Evolutionary conservation across 92 coral and sea anemone genomes (phyloP).

Genomic region (Diadumene lineata): DNA sequence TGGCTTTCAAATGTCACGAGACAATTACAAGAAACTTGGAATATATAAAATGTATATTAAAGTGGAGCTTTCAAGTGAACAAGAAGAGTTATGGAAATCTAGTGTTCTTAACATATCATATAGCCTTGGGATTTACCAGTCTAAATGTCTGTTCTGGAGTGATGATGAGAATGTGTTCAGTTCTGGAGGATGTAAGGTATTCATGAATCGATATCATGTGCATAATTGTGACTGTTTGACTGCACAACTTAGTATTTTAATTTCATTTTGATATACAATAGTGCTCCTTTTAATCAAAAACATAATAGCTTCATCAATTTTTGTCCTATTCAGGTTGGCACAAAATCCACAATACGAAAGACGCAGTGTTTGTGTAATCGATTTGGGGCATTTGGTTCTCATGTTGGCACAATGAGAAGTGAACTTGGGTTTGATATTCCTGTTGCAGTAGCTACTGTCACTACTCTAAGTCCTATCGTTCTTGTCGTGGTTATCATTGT

Average conservation of each 20-base stretch:
- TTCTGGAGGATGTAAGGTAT: conserved; percentile 62
- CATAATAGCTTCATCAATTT: not conserved
- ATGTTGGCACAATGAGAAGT: conserved; percentile 45
- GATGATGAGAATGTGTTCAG: conserved; percentile 54
- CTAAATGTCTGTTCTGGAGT: conserved; percentile 78
- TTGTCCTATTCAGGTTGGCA: conserved; percentile 57
- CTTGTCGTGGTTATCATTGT: conserved; percentile 55
- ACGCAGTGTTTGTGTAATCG: conserved; percentile 72
- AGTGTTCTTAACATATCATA: conserved; percentile 50
- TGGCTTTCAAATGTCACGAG: conserved; percentile 19
- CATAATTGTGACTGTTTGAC: no score
- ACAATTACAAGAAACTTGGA: conserved; percentile 13
- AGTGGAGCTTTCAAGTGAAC: conserved; percentile 20
- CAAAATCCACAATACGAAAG: conserved; percentile 33
- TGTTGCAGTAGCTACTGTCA: conserved; percentile 21
- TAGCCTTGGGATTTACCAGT: conserved; percentile 62
- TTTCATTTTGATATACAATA: no score
- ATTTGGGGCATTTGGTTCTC: conserved; percentile 77
- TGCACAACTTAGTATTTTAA: no score
- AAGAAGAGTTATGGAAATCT: conserved; percentile 12
- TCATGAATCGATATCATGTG: not conserved
- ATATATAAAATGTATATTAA: conserved; percentile 30
- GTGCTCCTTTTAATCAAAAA: no score
- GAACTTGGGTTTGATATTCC: conserved; percentile 47
- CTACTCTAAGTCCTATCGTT: conserved; percentile 37